Evolutionary conservation across 2,888 invertebrate genomes (phyloP).

Genomic region (Podabrus alpinus): DNA sequence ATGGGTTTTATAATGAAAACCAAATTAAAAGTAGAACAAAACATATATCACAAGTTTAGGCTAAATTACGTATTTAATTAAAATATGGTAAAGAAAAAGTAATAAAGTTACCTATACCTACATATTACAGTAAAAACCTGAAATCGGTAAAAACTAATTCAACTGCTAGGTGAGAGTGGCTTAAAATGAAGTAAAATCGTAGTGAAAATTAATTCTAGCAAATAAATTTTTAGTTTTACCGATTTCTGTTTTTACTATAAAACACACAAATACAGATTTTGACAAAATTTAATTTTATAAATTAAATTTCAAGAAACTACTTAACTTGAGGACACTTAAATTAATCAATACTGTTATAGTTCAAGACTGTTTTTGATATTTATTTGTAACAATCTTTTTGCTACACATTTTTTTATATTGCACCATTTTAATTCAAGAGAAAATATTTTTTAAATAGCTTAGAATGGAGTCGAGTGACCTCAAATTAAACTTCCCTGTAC

Average conservation of each 20-base stretch:
- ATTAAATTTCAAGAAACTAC: not conserved
- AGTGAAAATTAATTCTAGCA: not conserved
- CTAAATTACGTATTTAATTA: not conserved
- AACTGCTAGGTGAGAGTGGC: no score
- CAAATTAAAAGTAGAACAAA: not conserved
- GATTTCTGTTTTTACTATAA: not conserved
- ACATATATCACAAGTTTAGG: not conserved
- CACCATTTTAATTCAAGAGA: not conserved
- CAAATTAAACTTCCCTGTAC: not conserved
- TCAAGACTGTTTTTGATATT: no score
- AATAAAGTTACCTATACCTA: not conserved
- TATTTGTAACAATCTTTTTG: no score
- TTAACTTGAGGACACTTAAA: not conserved
- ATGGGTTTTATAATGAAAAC: not conserved
- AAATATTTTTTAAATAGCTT: not conserved
- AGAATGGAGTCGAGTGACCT: not conserved
- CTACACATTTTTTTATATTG: not conserved
- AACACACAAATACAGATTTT: not conserved
- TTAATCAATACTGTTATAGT: no score
- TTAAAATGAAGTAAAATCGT: not conserved
- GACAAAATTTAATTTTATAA: not conserved
- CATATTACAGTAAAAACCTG: not conserved
- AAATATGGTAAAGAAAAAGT: not conserved
- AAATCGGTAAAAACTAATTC: not conserved
- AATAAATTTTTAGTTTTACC: not conserved